Evolutionary conservation across 2,113 vertebrate species (phyloP).

Genomic region (Pygoscelis antarcticus): DNA sequence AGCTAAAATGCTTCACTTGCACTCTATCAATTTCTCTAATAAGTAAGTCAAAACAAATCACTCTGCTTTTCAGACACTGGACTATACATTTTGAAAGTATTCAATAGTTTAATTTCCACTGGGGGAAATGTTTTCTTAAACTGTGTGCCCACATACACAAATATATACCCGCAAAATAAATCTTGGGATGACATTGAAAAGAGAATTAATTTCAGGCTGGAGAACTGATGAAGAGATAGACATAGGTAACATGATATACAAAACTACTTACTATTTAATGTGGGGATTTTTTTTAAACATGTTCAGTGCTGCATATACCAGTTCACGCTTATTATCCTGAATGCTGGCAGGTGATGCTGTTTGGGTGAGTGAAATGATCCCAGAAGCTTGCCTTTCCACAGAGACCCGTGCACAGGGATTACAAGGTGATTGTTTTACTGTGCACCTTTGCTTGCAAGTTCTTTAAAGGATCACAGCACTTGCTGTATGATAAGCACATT

Average conservation of each 20-base stretch:
- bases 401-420: neutral
- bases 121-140: neutral
- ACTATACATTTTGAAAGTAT: neutral
- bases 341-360: neutral
- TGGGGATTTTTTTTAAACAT: neutral
- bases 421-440: neutral
- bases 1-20: neutral
- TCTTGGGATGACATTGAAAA: neutral
- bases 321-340: neutral
- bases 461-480: neutral
- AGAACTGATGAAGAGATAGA: neutral
- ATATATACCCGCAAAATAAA: neutral
- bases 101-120: neutral
- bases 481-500: neutral
- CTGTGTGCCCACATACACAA: neutral
- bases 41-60: neutral
- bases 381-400: neutral
- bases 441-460: neutral
- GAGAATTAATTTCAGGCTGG: neutral
- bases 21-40: neutral
- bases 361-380: neutral
- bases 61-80: neutral
- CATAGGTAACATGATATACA: neutral
- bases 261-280: neutral
- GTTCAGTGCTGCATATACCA: neutral